Percentiles rank a stretch among this genome's conserved stretches.
Evolutionary conservation across 92 coral and sea anemone genomes (phyloP).

Genomic region (Umimayanthus chanpuru): DNA sequence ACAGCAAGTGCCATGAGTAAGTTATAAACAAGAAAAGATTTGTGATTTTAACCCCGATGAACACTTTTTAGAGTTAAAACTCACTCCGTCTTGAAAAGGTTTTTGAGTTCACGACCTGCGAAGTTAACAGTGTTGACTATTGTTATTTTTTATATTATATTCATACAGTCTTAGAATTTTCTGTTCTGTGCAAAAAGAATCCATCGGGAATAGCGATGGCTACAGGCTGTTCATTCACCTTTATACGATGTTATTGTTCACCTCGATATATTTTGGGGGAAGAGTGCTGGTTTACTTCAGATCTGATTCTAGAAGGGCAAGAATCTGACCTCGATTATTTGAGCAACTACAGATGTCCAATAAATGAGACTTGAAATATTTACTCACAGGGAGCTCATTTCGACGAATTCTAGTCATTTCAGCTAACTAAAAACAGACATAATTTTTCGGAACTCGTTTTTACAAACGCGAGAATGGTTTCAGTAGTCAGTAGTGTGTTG

Average conservation of each 20-base stretch:
- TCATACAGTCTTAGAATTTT: neutral
- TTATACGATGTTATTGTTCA: neutral
- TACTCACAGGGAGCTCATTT: neutral
- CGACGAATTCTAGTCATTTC: neutral
- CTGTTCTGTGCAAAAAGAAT: neutral
- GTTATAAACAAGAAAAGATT: neutral
- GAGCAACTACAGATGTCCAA: neutral
- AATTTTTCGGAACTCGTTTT: neutral
- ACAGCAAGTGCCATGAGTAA: neutral
- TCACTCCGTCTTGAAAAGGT: neutral
- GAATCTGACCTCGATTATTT: conserved; percentile 10
- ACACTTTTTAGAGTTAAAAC: neutral
- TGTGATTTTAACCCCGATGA: neutral
- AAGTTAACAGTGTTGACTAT: neutral
- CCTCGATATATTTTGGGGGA: neutral
- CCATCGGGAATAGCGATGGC: neutral
- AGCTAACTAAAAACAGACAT: neutral
- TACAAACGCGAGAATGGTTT: neutral
- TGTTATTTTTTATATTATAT: neutral
- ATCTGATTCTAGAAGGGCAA: conserved; percentile 2
- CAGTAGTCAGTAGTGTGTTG: neutral
- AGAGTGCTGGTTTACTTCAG: neutral
- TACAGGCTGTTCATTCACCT: neutral
- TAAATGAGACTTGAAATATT: neutral
- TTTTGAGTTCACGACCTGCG: neutral